Evolutionary conservation across 2,888 invertebrate species (phyloP).

Genomic region (Prosapia bicincta): DNA sequence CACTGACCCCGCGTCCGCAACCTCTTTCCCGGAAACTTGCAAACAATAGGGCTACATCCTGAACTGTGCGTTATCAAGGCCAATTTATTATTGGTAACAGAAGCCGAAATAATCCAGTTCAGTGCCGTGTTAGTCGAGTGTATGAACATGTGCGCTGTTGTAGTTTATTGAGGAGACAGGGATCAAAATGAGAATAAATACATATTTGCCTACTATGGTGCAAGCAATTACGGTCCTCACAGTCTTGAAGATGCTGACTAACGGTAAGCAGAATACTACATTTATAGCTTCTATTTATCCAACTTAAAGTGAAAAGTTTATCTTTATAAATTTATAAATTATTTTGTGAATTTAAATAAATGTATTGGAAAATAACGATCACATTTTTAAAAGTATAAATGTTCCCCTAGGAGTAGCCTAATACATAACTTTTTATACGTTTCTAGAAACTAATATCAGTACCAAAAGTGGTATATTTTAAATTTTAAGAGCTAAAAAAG

Average conservation of each 20-base stretch:
- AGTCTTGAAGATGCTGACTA: conserved; percentile 75
- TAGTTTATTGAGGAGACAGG: conserved; percentile 18
- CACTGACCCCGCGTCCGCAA: conserved; percentile 47
- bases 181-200: conserved; percentile 57
- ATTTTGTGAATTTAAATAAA: too few species aligned
- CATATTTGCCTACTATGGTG: conserved; percentile 63
- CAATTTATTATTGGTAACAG: conserved; percentile 23
- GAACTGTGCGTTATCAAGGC: conserved; percentile 36
- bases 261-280: conserved; percentile 55
- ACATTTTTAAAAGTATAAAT: too few species aligned
- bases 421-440: too few species aligned
- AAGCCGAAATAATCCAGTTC: conserved; percentile 3
- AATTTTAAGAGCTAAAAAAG: too few species aligned
- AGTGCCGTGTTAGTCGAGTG: conserved; percentile 17
- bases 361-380: too few species aligned
- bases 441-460: too few species aligned
- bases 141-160: conserved; percentile 18
- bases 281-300: background rate
- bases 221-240: conserved; percentile 82
- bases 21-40: conserved; percentile 50
- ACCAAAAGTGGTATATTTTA: too few species aligned
- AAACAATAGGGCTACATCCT: conserved; percentile 47
- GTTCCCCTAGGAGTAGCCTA: too few species aligned
- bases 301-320: background rate
- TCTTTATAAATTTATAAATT: too few species aligned